Conservation (phyloP, 2,888 invertebrate genomes). For the Drosophila anceps region DNA sequence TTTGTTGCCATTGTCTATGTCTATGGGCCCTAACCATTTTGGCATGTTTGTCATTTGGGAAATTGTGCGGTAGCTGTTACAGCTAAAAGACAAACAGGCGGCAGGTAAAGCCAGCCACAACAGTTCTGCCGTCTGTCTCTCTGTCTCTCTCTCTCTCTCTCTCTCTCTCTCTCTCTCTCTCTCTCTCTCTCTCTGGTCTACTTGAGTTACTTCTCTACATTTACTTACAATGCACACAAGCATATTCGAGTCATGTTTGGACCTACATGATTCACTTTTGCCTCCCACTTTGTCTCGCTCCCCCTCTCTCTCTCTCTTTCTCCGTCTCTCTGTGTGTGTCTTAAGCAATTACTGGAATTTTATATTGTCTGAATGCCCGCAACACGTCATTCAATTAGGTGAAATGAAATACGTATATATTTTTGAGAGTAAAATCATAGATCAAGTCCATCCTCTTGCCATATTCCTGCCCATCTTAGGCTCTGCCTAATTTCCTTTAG, state of each 20-base stretch:
- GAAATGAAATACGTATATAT: neutral
- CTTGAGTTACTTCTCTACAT: constrained; percentile 45
- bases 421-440: neutral
- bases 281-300: neutral
- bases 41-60: constrained; percentile 82
- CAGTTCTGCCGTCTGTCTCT: constrained; percentile 13
- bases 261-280: constrained; percentile 35
- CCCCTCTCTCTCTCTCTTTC: neutral
- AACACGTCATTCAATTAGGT: constrained; percentile 5
- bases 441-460: neutral
- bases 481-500: neutral
- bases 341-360: constrained; percentile 17
- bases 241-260: constrained; percentile 4
- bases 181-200: constrained; percentile 11
- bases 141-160: constrained; percentile 10
- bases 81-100: constrained; percentile 76
- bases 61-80: constrained; percentile 80
- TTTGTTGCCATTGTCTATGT: constrained; percentile 69
- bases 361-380: neutral
- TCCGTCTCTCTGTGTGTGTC: neutral
- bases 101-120: constrained; percentile 58
- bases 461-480: neutral
- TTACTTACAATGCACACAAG: constrained; percentile 37
- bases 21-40: constrained; percentile 70
- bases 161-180: constrained; percentile 10